Percentiles rank a stretch among this genome's conserved stretches.
These are phyloP conservation scores for Okapia johnstoni DNA, from an alignment of 2,113 vertebrate genomes.

Conservation along the genomic window DNA sequence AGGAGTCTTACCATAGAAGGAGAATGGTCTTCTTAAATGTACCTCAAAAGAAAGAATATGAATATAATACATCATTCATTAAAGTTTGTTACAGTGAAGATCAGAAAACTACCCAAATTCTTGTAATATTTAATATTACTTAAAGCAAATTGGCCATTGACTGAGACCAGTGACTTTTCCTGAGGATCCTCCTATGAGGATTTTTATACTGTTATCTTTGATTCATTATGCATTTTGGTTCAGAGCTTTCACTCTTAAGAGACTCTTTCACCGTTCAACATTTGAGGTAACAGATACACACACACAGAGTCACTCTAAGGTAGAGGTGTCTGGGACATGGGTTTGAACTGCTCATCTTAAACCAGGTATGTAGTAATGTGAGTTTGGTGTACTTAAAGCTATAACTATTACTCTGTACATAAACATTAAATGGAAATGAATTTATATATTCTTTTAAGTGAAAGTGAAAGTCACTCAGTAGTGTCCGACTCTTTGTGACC, in stretches of 20 bases:
- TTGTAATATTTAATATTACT: background rate
- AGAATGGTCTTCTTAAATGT: background rate
- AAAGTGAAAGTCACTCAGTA: background rate
- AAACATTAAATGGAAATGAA: background rate
- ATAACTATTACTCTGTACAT: background rate
- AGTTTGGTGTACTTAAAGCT: background rate
- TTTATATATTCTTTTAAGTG: background rate
- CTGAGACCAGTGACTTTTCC: background rate
- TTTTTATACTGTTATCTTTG: background rate
- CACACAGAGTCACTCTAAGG: background rate
- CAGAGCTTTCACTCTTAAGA: background rate
- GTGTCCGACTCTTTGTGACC: background rate
- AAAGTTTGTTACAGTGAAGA: background rate
- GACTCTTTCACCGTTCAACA: background rate
- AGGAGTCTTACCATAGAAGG: background rate
- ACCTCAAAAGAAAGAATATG: background rate
- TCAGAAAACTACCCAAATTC: background rate
- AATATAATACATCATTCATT: background rate
- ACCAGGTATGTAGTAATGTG: background rate
- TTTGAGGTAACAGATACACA: background rate
- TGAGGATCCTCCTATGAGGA: background rate
- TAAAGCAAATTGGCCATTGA: background rate
- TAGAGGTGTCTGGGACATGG: background rate
- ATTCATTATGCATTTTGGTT: constrained; percentile 6
- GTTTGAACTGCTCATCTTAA: background rate